A percentile compares a stretch with the other conserved stretches of the same genome.
phyloP scores from a whole-genome alignment of 2,797 vertebrate species.

The Gymnodraco acuticeps region DNA sequence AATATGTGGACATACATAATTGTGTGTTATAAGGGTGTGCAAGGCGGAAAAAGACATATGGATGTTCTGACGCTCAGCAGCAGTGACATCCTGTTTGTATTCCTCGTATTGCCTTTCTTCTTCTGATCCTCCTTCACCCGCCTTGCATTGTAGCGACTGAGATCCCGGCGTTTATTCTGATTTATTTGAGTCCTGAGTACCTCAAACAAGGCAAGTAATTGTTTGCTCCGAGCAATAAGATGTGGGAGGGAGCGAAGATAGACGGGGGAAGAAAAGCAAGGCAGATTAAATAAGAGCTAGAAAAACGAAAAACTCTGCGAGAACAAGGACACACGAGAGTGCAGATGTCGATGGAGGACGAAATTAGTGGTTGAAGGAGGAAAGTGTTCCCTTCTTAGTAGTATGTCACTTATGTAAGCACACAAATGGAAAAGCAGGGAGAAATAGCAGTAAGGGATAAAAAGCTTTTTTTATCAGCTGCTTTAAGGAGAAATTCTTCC shows the following conservation, averaged over 20 bases:
- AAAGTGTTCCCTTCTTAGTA: slow-evolving; percentile 21
- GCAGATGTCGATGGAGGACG: slow-evolving; percentile 17
- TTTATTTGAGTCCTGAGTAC: slow-evolving; percentile 64
- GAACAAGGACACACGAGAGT: slow-evolving; percentile 29
- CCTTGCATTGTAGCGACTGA: slow-evolving; percentile 36
- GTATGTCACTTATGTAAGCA: slow-evolving; percentile 26
- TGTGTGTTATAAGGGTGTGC: background rate
- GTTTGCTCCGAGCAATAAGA: slow-evolving; percentile 68
- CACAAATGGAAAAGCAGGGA: background rate
- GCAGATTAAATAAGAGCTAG: slow-evolving; percentile 38
- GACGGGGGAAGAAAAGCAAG: slow-evolving; percentile 10
- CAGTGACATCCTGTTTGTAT: slow-evolving; percentile 44
- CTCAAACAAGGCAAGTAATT: slow-evolving; percentile 71
- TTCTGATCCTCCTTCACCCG: slow-evolving; percentile 31
- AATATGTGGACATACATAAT: slow-evolving; percentile 37
- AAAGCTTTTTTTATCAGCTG: background rate
- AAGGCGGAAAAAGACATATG: slow-evolving; percentile 5
- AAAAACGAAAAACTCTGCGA: slow-evolving; percentile 22
- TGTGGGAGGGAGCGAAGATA: slow-evolving; percentile 42
- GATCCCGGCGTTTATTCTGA: slow-evolving; percentile 57
- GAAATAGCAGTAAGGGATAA: background rate
- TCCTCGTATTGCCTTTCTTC: slow-evolving; percentile 36
- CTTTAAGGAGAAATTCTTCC: background rate
- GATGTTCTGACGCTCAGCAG: slow-evolving; percentile 20
- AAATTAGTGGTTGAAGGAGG: slow-evolving; percentile 8